Conservation (phyloP, 2,888 invertebrate genomes). For the Xanthorhoe designata region DNA sequence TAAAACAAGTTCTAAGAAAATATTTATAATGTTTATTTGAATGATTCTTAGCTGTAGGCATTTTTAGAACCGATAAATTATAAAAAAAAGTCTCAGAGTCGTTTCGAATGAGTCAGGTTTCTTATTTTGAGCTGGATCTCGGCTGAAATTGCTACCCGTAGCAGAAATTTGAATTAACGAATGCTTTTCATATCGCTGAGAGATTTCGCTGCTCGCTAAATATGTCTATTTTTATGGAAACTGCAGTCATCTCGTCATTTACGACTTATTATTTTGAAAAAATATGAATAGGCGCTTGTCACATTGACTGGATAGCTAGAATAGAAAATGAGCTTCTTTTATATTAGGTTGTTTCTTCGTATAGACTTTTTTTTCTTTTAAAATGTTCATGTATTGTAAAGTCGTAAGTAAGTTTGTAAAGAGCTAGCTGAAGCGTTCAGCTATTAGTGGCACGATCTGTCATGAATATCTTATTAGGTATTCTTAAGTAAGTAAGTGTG, state of each 20-base stretch:
- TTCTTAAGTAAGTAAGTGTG: too few relatives aligned
- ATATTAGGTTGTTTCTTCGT: not conserved
- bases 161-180: slow-evolving; percentile 53
- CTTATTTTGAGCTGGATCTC: slow-evolving; percentile 10
- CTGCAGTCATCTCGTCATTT: not conserved
- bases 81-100: not conserved
- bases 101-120: not conserved
- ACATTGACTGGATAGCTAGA: not conserved
- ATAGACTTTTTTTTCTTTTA: too few relatives aligned
- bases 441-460: too few relatives aligned
- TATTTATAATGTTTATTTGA: too few relatives aligned
- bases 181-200: slow-evolving; percentile 44
- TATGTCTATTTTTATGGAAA: slow-evolving; percentile 13
- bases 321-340: not conserved
- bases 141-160: slow-evolving; percentile 34
- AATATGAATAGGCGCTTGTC: not conserved
- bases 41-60: too few relatives aligned
- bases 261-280: not conserved
- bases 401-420: too few relatives aligned
- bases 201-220: slow-evolving; percentile 10
- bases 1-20: too few relatives aligned
- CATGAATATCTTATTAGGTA: too few relatives aligned
- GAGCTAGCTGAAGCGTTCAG: too few relatives aligned
- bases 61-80: too few relatives aligned
- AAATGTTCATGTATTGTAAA: too few relatives aligned